Conservation (phyloP, 2,113 vertebrate genomes). For the Promerops cafer region DNA sequence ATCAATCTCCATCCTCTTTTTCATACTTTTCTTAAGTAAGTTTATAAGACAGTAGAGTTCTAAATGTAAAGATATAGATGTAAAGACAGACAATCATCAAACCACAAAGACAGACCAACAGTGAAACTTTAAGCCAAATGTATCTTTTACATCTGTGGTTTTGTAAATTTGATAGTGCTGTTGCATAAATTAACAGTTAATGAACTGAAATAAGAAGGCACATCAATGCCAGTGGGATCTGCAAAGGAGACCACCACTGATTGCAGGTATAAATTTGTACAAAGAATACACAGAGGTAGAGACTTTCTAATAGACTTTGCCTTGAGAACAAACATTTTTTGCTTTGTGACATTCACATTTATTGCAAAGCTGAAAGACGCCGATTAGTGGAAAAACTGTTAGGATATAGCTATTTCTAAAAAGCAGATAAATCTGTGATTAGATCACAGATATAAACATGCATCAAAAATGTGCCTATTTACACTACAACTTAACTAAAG, state of each 20-base stretch:
- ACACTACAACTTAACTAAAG: neutral
- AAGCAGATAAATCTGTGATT: slow-evolving; percentile 9
- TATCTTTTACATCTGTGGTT: slow-evolving; percentile 44
- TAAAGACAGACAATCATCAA: slow-evolving; percentile 21
- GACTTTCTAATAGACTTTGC: neutral
- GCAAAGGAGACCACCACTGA: neutral
- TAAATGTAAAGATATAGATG: neutral
- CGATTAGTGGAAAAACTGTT: slow-evolving; percentile 2
- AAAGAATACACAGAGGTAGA: slow-evolving; percentile 1
- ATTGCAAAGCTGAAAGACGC: neutral
- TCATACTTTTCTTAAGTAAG: neutral
- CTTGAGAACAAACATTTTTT: neutral
- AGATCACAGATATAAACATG: neutral
- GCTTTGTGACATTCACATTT: neutral
- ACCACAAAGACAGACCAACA: neutral
- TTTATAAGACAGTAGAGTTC: neutral
- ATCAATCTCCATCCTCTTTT: neutral
- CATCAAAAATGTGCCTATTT: neutral
- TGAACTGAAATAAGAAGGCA: neutral
- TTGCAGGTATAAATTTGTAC: neutral
- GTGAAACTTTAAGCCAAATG: slow-evolving; percentile 13
- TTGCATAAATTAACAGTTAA: neutral
- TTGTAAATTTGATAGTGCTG: neutral
- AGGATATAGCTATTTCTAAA: slow-evolving; percentile 4
- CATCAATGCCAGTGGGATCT: neutral